These are phyloP conservation scores for Automeris io DNA, from an alignment of 2,888 invertebrate species.

Conservation along the genomic window DNA sequence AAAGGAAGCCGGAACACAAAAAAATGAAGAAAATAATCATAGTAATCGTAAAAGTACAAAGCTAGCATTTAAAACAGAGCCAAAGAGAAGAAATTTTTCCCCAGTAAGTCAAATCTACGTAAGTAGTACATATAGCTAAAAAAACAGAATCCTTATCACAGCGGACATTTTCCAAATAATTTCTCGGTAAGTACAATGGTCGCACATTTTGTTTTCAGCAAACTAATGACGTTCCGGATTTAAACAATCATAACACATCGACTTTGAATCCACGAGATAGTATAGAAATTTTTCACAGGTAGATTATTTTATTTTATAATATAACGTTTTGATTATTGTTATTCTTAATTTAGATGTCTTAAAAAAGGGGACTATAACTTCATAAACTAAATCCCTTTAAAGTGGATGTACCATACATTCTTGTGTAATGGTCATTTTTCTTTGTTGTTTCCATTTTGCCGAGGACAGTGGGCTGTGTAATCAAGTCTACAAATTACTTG, in stretches of 20 bases:
- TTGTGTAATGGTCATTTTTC: too few relatives aligned
- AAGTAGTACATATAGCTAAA: not conserved
- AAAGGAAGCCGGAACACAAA: slow-evolving; percentile 24
- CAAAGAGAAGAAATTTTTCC: not conserved
- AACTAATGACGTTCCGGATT: slow-evolving; percentile 18
- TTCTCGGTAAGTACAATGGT: not conserved
- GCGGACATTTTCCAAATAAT: not conserved
- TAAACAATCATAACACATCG: slow-evolving; percentile 20
- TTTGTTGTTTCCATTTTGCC: too few relatives aligned
- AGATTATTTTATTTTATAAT: slow-evolving; percentile 23
- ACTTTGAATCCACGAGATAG: slow-evolving; percentile 49
- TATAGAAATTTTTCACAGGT: slow-evolving; percentile 57
- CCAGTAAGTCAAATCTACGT: slow-evolving; percentile 1
- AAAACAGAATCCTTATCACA: not conserved
- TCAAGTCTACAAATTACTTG: too few relatives aligned
- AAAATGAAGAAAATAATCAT: slow-evolving; percentile 11
- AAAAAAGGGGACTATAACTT: too few relatives aligned
- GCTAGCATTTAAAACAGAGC: slow-evolving; percentile 17
- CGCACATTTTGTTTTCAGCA: slow-evolving; percentile 34
- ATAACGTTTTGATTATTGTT: slow-evolving; percentile 18
- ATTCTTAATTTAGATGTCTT: not conserved
- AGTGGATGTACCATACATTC: too few relatives aligned
- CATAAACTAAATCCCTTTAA: too few relatives aligned
- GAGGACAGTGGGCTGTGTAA: too few relatives aligned
- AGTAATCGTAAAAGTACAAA: slow-evolving; percentile 25